Evolutionary conservation across 2,797 vertebrate species (phyloP), one percentile per base, ranked within the genome.

Genomic region (Falco columbarius): DNA sequence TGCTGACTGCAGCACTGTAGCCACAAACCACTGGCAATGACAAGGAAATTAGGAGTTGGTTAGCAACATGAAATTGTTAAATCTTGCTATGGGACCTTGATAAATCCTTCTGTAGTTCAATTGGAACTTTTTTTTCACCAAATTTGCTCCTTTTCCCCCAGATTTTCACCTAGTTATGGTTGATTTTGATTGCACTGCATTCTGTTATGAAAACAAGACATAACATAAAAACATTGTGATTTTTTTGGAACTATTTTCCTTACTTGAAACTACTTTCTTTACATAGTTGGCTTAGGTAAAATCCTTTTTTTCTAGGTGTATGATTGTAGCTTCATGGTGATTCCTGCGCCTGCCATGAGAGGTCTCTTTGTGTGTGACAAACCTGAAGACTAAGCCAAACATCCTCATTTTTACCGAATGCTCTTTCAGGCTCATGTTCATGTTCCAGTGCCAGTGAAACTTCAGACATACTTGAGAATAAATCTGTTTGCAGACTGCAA

Each of bases 1-100:
- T 97, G 95, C 95, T 97, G 94, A 95, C 90, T 95, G 56, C 59
- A 96, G 81, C 67, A 81, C 80, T 95, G 84, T 88, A 94, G 92
- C 93, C 92, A 88, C 93, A 98, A 98, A 71, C 80, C 87, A 71
- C 90, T 68, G 81, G 36, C 81, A 97, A 95, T 86, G 92, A 83
- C 74, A 95, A 97, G 75, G n/a, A 96, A 96, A 97, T 95, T 94
- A 95, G 76, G 87, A 76, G 49, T 32, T 96, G 86, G 90, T 95
- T 97, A 96, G 77, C 85, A 97, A 88, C 32, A 68, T 21, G 86
- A 88, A 97, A 46, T 74, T 93, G 62, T 92, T 95, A 97, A 95
- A 92, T 94, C 76, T 81, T 93, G 49, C 59, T 62, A 27, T 84
- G 56, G 71, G 71, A 55, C 55, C 74, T 80, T 94, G 67, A 74